Evolutionary conservation across 2,113 vertebrate species (phyloP).

Genomic region (Microcebus ravelobensis): DNA sequence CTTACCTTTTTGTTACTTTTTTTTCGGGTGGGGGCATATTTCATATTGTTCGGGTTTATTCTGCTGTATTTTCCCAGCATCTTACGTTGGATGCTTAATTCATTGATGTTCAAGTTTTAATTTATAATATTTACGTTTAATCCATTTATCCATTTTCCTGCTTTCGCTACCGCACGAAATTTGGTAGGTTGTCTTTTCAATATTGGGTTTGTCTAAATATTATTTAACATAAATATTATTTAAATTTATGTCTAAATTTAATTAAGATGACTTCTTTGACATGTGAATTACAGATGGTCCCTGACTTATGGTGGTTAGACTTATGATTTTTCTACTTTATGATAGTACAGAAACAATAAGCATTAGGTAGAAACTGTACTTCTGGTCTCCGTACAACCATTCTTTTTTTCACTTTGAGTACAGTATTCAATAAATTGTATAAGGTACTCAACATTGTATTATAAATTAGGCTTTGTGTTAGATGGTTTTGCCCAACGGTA

Average conservation of each 20-base stretch:
- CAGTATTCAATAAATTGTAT: neutral
- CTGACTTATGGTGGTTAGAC: neutral
- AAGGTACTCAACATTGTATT: neutral
- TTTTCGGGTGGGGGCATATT: neutral
- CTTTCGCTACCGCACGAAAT: neutral
- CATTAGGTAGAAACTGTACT: neutral
- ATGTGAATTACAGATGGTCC: neutral
- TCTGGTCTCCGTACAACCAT: neutral
- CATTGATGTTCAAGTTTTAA: neutral
- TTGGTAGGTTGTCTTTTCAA: neutral
- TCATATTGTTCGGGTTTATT: neutral
- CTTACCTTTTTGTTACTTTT: neutral
- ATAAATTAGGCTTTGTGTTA: neutral
- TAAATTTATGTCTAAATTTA: neutral
- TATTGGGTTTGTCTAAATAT: conserved; percentile 18
- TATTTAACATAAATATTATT: neutral
- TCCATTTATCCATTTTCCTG: neutral
- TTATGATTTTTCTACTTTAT: neutral
- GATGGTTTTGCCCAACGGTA: neutral
- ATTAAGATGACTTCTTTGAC: neutral
- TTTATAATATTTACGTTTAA: conserved; percentile 37
- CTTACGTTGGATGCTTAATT: neutral
- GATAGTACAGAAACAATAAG: neutral
- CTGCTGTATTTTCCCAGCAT: neutral
- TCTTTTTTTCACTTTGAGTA: neutral